Evolutionary conservation across 2,797 vertebrate genomes (phyloP).

Genomic region (Gymnothorax reevesii): DNA sequence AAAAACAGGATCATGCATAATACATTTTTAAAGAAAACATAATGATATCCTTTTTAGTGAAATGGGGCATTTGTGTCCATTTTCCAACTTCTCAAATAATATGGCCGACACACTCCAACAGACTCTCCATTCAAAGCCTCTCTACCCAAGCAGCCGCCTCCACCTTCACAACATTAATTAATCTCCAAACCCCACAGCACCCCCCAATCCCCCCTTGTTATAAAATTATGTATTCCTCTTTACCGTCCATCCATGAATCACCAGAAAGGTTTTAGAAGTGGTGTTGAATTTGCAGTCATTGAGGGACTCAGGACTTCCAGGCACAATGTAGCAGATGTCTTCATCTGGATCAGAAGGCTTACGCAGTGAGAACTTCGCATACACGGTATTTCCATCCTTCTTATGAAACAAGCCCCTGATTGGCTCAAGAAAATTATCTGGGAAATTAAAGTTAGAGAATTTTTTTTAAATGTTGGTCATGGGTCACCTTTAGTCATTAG

Average conservation of each 20-base stretch:
- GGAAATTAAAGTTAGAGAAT: conserved; percentile 18
- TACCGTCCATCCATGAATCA: conserved; percentile 82
- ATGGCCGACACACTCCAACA: not conserved
- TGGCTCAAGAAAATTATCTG: conserved; percentile 70
- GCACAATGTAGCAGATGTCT: conserved; percentile 71
- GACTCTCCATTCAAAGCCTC: not conserved
- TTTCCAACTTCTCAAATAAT: not conserved
- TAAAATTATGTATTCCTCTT: conserved; percentile 46
- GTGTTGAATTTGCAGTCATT: conserved; percentile 69
- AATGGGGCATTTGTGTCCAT: not conserved
- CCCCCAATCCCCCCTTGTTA: not conserved
- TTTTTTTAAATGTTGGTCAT: not conserved
- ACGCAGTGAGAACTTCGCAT: conserved; percentile 72
- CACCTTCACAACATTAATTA: not conserved
- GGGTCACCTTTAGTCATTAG: not conserved
- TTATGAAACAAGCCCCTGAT: conserved; percentile 55
- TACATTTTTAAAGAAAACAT: conserved; percentile 13
- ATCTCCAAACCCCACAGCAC: not conserved
- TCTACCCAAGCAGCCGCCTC: not conserved
- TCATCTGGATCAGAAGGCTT: conserved; percentile 68
- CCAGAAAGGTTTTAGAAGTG: conserved; percentile 75
- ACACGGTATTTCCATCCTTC: conserved; percentile 40
- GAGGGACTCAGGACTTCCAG: conserved; percentile 63
- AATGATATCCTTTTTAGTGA: not conserved
- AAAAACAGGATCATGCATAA: not conserved